Conservation (phyloP, 2,113 vertebrate species). For the Ardeotis arabs region DNA sequence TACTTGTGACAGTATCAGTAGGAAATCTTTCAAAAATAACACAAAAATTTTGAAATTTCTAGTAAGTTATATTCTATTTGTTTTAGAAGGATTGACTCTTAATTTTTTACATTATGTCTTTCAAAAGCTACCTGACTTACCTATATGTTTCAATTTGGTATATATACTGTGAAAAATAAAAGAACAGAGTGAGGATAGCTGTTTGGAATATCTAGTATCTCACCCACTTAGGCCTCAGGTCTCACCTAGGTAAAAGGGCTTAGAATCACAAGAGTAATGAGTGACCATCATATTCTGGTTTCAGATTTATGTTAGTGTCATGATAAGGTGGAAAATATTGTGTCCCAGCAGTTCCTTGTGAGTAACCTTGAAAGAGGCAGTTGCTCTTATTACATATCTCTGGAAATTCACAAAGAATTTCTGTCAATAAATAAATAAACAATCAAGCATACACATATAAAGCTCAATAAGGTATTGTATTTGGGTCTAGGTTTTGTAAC, state of each 20-base stretch:
- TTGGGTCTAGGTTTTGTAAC: background rate
- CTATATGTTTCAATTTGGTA: background rate
- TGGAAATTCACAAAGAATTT: background rate
- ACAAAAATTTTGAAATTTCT: background rate
- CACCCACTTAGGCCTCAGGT: background rate
- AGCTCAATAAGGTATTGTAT: background rate
- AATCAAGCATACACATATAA: background rate
- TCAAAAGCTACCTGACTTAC: background rate
- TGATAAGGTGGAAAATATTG: background rate
- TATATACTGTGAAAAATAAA: background rate
- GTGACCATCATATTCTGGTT: background rate
- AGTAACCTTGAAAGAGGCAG: background rate
- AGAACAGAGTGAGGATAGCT: fast-evolving
- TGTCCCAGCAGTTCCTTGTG: background rate
- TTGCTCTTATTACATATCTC: background rate
- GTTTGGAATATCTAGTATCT: background rate
- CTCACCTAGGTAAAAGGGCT: background rate
- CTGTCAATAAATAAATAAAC: background rate
- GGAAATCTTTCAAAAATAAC: background rate
- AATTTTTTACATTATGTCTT: background rate
- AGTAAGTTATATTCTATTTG: background rate
- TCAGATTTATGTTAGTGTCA: background rate
- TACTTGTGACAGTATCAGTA: background rate
- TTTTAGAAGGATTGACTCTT: background rate
- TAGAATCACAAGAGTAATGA: background rate